These are phyloP conservation scores for Aegithalos caudatus DNA, from an alignment of 2,113 vertebrate species.

Conservation along the genomic window DNA sequence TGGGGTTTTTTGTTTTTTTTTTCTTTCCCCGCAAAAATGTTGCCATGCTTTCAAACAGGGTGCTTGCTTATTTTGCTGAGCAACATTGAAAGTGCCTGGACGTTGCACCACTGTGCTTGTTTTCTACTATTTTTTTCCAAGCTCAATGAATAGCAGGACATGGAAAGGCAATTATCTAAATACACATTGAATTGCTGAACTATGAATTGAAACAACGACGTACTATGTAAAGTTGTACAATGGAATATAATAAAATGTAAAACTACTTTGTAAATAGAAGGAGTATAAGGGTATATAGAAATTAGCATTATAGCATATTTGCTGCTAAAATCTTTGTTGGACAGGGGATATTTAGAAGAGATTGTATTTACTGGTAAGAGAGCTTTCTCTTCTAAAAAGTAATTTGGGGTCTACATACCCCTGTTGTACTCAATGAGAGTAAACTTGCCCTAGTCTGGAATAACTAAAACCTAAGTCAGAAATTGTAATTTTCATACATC, in stretches of 20 bases:
- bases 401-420: background rate
- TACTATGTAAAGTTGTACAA: constrained; percentile 73
- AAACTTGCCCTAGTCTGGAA: background rate
- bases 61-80: constrained; percentile 71
- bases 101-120: constrained; percentile 70
- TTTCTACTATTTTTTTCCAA: constrained; percentile 70
- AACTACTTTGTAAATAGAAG: constrained; percentile 69
- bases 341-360: background rate
- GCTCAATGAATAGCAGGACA: constrained; percentile 1
- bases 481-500: background rate
- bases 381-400: background rate
- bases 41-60: constrained; percentile 68
- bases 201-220: background rate
- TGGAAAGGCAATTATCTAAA: background rate
- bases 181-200: constrained; percentile 38
- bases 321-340: constrained; percentile 22
- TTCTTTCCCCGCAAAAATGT: background rate
- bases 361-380: background rate
- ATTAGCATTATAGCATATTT: background rate
- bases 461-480: background rate
- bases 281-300: background rate
- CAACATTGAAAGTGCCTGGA: constrained; percentile 77
- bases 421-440: background rate
- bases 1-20: background rate
- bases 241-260: constrained; percentile 76